A percentile compares a stretch with the other conserved stretches of the same genome.
phyloP scores from a whole-genome alignment of 2,888 invertebrate genomes.

The Caenorhabditis sp. region DNA sequence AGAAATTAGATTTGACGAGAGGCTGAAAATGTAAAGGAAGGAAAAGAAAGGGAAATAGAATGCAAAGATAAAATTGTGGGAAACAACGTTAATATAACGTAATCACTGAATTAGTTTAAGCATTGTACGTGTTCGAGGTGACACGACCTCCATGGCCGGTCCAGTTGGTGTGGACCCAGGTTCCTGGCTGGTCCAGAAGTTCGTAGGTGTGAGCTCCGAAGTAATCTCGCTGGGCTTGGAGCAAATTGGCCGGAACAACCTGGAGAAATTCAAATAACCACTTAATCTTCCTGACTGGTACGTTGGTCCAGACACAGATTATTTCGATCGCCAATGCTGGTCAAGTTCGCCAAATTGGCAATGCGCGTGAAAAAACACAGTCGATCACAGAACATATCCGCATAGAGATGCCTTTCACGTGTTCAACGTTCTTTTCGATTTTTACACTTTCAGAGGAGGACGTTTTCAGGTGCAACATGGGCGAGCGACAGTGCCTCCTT shows the following conservation, averaged over 20 bases:
- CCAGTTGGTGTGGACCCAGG: slow-evolving; percentile 96
- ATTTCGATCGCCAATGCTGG: slow-evolving; percentile 16
- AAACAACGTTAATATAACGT: slow-evolving; percentile 61
- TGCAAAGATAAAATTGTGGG: neutral
- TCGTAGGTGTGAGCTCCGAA: slow-evolving; percentile 99
- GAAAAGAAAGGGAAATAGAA: neutral
- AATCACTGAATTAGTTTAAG: slow-evolving; percentile 84
- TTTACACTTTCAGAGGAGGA: slow-evolving; percentile 17
- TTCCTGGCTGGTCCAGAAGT: slow-evolving; percentile 90
- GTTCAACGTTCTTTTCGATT: slow-evolving; percentile 10
- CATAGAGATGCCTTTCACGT: slow-evolving; percentile 43
- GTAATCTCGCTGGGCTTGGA: slow-evolving; percentile 91
- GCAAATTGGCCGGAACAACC: slow-evolving; percentile 93
- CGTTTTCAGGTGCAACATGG: slow-evolving; percentile 21
- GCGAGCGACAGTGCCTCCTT: slow-evolving; percentile 3
- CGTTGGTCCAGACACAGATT: too few relatives aligned
- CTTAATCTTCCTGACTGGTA: too few relatives aligned
- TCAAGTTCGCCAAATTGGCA: slow-evolving; percentile 35
- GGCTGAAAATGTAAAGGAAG: slow-evolving; percentile 13
- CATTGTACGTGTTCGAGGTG: slow-evolving; percentile 93
- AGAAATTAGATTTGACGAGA: slow-evolving; percentile 20
- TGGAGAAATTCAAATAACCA: slow-evolving; percentile 32
- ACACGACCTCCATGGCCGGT: slow-evolving; percentile 98
- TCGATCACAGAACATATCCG: slow-evolving; percentile 41
- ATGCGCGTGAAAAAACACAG: slow-evolving; percentile 29